Evolutionary conservation across 2,888 invertebrate genomes (phyloP).

Genomic region (Amiota minor): DNA sequence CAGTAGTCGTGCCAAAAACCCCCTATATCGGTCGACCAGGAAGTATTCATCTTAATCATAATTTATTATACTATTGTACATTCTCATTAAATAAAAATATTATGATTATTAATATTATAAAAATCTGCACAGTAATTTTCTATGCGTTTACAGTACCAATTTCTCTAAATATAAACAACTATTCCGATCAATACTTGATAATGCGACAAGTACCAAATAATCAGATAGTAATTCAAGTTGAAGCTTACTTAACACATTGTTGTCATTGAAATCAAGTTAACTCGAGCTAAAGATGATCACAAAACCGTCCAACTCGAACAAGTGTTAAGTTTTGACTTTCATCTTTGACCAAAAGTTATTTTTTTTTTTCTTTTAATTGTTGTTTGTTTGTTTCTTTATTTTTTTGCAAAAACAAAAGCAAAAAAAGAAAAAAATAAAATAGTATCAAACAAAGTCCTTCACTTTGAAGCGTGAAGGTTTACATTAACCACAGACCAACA

Average conservation of each 20-base stretch:
- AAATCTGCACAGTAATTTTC: too few relatives aligned
- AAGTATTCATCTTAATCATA: too few relatives aligned
- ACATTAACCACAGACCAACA: conserved; percentile 35
- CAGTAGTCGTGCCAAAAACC: too few relatives aligned
- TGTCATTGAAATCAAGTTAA: conserved; percentile 42
- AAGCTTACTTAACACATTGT: conserved; percentile 62
- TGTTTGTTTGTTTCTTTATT: conserved; percentile 29
- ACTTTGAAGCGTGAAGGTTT: conserved; percentile 64
- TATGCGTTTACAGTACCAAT: too few relatives aligned
- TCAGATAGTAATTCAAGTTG: conserved; percentile 57
- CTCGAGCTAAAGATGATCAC: not conserved
- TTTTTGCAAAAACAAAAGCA: conserved; percentile 10
- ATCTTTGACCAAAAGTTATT: conserved; percentile 53
- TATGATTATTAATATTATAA: too few relatives aligned
- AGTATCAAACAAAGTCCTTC: conserved; percentile 55
- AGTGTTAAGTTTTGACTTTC: conserved; percentile 67
- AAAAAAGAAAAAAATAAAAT: conserved; percentile 14
- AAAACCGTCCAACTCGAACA: conserved; percentile 2
- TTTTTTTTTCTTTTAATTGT: conserved; percentile 34
- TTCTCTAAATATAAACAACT: too few relatives aligned
- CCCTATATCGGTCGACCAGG: too few relatives aligned
- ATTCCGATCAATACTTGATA: too few relatives aligned
- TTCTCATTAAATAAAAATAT: too few relatives aligned
- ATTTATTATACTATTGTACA: too few relatives aligned
- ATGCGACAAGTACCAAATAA: not conserved